phyloP scores from a whole-genome alignment of 2,888 invertebrate genomes.

The Vannuccia rotundouncinata region DNA sequence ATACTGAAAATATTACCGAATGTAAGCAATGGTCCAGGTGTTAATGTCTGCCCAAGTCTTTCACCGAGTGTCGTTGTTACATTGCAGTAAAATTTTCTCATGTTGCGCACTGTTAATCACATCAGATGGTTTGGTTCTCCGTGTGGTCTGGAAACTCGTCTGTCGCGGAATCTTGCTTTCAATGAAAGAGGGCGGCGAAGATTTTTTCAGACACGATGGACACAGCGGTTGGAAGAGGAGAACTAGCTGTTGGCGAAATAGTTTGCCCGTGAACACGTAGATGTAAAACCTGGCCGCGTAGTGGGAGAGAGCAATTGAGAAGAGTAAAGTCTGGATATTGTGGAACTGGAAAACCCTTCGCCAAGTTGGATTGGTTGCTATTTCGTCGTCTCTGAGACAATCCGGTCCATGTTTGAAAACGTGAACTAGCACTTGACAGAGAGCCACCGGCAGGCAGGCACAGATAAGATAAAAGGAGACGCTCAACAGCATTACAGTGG shows the following conservation, averaged over 20 bases:
- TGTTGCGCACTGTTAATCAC: too few relatives aligned
- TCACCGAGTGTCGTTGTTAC: too few relatives aligned
- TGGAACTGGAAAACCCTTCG: constrained; percentile 43
- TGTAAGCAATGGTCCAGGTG: too few relatives aligned
- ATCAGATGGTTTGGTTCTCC: too few relatives aligned
- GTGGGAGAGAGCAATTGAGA: constrained; percentile 44
- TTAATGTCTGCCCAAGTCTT: too few relatives aligned
- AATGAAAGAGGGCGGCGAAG: too few relatives aligned
- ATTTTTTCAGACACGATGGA: too few relatives aligned
- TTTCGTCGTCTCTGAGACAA: constrained; percentile 43
- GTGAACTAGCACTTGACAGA: constrained; percentile 45
- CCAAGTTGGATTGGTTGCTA: constrained; percentile 46
- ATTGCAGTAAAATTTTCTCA: too few relatives aligned
- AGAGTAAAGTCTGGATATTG: constrained; percentile 27
- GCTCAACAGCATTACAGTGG: constrained; percentile 52
- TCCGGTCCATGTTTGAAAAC: constrained; percentile 42
- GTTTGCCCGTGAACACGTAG: constrained; percentile 52
- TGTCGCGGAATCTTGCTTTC: too few relatives aligned
- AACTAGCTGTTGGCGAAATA: constrained; percentile 50
- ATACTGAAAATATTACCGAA: too few relatives aligned
- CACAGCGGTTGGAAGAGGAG: constrained; percentile 40
- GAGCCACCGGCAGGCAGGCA: constrained; percentile 52
- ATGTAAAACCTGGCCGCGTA: constrained; percentile 46
- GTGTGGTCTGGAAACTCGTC: too few relatives aligned
- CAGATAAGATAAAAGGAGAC: constrained; percentile 56